phyloP scores from a whole-genome alignment of 2,888 invertebrate genomes.

The Hesperia comma region DNA sequence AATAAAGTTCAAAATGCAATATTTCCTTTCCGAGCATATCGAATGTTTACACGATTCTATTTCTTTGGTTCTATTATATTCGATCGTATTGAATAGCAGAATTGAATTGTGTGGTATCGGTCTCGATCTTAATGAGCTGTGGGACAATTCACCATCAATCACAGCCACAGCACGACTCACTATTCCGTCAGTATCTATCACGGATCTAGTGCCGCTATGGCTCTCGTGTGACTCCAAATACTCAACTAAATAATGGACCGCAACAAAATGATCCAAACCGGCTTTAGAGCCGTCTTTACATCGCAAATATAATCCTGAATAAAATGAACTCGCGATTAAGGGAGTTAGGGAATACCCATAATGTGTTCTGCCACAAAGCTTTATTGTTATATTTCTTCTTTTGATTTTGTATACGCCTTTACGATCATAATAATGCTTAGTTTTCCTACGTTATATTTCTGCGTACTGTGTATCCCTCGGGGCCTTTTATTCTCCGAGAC shows the following conservation, averaged over 20 bases:
- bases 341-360: too few species aligned
- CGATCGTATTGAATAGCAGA: background rate
- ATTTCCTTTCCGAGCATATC: background rate
- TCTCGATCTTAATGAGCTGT: background rate
- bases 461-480: too few species aligned
- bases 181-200: background rate
- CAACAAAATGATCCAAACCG: background rate
- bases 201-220: background rate
- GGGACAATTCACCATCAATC: constrained; percentile 1
- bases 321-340: background rate
- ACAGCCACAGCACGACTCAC: background rate
- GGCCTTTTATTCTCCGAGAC: too few species aligned
- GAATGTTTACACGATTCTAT: background rate
- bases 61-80: background rate
- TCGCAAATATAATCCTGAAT: background rate
- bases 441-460: too few species aligned
- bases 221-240: background rate
- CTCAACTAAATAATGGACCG: background rate
- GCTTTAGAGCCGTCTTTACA: background rate
- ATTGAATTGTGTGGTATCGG: background rate
- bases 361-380: too few species aligned
- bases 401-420: too few species aligned
- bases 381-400: too few species aligned
- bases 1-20: too few species aligned
- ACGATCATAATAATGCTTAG: too few species aligned